Evolutionary conservation across 2,113 vertebrate genomes (phyloP), one percentile per base, ranked within the genome.

Genomic region (Silurus meridionalis): DNA sequence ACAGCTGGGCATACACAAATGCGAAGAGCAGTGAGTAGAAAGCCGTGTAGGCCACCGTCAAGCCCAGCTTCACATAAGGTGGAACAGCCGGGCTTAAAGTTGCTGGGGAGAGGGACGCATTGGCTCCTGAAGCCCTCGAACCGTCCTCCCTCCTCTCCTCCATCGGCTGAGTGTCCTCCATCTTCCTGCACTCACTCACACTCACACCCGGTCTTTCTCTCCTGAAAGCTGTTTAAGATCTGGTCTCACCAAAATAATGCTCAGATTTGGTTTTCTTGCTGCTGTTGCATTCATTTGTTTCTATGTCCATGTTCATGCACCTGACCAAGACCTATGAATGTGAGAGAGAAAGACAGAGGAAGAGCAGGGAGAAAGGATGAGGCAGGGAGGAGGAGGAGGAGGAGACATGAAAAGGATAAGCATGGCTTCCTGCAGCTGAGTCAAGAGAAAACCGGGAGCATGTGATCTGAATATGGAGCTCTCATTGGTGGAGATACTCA

Each of bases 11-110:
- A 85, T 99, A 99, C 89, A 99, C 88, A 93, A 97, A 99, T 89
- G 94, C 90, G 93, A 99, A 99, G 77, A 99, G 97, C 88, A 98
- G 93, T 1, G 96, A 97, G 91, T 99, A 99, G 94, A 98, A 97
- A 91, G 92, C 93, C 25, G 97, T 98, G 95, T 99, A 99, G 90
- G 94, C 97, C 88, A 95, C 94, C 0, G 98, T 99, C 92, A 99
- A 94, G 87, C 97, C 97, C 94, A 98, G 82, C 93, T 95, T 96
- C 90, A 97, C 96, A 84, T 93, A 96, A 0, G 96, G 96, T 83
- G 96, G 96, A 88, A 97, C 95, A 80, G 96, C 95, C 3, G 96
- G 96, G 71, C 93, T 97, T 93, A 99, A 92, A 58, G 97, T 98
- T 8, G 97, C 96, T 61, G 92, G 93, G 5, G 95, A 95, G 80